These are phyloP conservation scores for Psittacara wagleri DNA, from an alignment of 2,113 vertebrate genomes.

Conservation along the genomic window DNA sequence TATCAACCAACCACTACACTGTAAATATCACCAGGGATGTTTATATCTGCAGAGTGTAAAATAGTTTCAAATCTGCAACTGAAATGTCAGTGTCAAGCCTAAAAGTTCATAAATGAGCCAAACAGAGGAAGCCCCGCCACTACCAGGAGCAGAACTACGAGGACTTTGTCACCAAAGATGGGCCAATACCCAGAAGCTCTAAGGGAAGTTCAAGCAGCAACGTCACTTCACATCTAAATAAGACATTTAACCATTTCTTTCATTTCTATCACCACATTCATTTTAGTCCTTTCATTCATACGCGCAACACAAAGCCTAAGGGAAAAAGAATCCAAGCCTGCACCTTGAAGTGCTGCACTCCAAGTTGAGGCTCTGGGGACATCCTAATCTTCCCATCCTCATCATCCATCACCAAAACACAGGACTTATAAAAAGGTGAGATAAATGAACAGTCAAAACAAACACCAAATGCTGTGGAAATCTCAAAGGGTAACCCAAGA, in stretches of 20 bases:
- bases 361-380: neutral
- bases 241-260: neutral
- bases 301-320: neutral
- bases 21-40: neutral
- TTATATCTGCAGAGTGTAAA: neutral
- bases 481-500: slow-evolving; percentile 3
- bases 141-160: neutral
- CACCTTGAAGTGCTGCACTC: neutral
- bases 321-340: neutral
- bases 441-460: slow-evolving; percentile 56
- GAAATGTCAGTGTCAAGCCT: neutral
- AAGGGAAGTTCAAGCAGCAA: neutral
- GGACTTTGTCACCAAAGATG: neutral
- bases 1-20: neutral
- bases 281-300: neutral
- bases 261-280: neutral
- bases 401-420: neutral
- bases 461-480: neutral
- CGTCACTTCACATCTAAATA: neutral
- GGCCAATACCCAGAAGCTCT: neutral
- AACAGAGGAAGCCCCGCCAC: neutral
- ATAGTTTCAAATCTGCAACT: neutral
- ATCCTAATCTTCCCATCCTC: neutral
- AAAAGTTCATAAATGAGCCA: neutral
- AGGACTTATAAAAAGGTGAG: neutral